Evolutionary conservation across 1,140 invertebrate genomes (phyloP).

Genomic region (Apis laboriosa): DNA sequence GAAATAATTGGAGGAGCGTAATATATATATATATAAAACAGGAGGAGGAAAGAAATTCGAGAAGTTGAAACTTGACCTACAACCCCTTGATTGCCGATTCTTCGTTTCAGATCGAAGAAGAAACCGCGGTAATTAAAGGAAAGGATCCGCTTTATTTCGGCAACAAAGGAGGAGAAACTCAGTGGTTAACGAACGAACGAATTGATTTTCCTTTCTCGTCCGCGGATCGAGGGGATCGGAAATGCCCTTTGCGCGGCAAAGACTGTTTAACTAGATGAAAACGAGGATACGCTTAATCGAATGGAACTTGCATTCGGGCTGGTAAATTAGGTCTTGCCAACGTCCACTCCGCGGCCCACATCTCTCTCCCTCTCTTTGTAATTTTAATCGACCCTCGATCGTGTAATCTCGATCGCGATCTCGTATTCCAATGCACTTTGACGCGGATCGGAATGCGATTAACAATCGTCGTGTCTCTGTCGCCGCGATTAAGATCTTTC

Average conservation of each 20-base stretch:
- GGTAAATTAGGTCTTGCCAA: slow-evolving; percentile 51
- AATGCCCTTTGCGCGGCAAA: slow-evolving; percentile 15
- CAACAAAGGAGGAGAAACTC: background rate
- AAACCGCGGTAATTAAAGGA: background rate
- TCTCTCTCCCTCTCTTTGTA: slow-evolving; percentile 50
- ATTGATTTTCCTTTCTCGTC: background rate
- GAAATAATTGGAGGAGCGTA: no score
- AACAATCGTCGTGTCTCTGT: slow-evolving; percentile 29
- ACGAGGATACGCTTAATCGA: slow-evolving; percentile 61
- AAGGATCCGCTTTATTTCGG: background rate
- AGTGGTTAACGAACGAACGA: background rate
- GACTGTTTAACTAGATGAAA: slow-evolving; percentile 56
- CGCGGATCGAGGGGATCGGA: background rate
- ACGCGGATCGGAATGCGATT: slow-evolving; percentile 50
- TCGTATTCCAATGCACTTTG: slow-evolving; percentile 33
- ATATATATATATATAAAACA: no score
- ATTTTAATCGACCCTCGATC: slow-evolving; percentile 60
- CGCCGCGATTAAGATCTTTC: slow-evolving; percentile 16
- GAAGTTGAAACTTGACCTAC: no score
- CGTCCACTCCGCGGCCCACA: slow-evolving; percentile 28
- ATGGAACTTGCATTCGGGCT: slow-evolving; percentile 41
- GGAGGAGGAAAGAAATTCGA: no score
- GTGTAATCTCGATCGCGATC: slow-evolving; percentile 56
- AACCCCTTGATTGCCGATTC: no score
- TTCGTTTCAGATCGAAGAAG: no score